phyloP scores from a whole-genome alignment of 2,797 vertebrate genomes.

The Macropodus opercularis region DNA sequence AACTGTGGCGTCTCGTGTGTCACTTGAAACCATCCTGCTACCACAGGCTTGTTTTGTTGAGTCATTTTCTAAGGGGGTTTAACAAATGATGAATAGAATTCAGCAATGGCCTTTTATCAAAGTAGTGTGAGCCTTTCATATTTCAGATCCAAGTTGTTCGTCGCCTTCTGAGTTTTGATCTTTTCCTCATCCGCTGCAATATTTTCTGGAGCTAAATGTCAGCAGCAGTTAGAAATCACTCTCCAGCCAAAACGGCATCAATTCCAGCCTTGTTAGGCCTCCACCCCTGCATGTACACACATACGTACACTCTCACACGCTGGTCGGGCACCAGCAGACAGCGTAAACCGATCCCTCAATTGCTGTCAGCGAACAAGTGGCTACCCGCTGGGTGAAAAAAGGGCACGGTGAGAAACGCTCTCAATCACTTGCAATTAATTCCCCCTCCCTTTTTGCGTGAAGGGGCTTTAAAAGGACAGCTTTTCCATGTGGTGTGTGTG shows the following conservation, averaged over 20 bases:
- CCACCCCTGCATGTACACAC: slow-evolving; percentile 24
- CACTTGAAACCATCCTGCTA: background rate
- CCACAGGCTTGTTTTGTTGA: background rate
- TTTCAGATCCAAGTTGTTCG: background rate
- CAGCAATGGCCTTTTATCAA: background rate
- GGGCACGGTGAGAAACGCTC: slow-evolving; percentile 77
- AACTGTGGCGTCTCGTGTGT: no score
- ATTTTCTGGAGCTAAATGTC: slow-evolving; percentile 69
- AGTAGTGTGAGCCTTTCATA: background rate
- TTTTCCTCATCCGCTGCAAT: slow-evolving; percentile 58
- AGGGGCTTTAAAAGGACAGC: slow-evolving; percentile 66
- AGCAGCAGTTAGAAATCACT: slow-evolving; percentile 59
- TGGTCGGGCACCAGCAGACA: slow-evolving; percentile 56
- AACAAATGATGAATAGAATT: background rate
- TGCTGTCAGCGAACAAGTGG: slow-evolving; percentile 83
- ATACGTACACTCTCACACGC: slow-evolving; percentile 35
- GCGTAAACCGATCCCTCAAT: slow-evolving; percentile 82
- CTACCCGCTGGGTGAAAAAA: slow-evolving; percentile 84
- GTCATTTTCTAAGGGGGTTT: background rate
- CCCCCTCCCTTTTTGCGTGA: slow-evolving; percentile 42
- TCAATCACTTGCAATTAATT: slow-evolving; percentile 81
- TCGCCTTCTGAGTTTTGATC: slow-evolving; percentile 64
- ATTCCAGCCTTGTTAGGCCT: slow-evolving; percentile 73
- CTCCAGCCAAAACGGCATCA: slow-evolving; percentile 58
- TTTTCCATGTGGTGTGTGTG: slow-evolving; percentile 60